Conservation (phyloP, 2,888 invertebrate genomes). For the Elegia similella region DNA sequence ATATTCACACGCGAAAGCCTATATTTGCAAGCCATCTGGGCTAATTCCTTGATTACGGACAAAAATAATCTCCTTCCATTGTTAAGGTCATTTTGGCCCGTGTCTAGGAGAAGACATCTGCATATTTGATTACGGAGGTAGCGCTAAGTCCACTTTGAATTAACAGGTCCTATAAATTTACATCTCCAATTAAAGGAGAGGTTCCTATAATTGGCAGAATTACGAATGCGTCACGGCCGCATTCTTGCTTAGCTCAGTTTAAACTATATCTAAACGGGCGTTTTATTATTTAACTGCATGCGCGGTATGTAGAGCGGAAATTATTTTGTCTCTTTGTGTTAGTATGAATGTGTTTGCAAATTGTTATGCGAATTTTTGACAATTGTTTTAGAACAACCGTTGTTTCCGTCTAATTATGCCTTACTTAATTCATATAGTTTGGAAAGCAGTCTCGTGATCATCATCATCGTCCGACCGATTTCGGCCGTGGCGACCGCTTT, state of each 20-base stretch:
- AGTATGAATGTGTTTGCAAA: slow-evolving; percentile 2
- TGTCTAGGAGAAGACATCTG: not conserved
- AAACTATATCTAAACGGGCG: not conserved
- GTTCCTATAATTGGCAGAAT: slow-evolving; percentile 68
- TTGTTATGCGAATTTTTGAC: slow-evolving; percentile 3
- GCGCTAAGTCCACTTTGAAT: not conserved
- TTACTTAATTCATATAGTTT: too few relatives aligned
- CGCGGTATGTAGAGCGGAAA: slow-evolving; percentile 12
- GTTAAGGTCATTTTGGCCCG: too few relatives aligned
- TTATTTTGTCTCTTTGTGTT: slow-evolving; percentile 5
- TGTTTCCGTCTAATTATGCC: not conserved
- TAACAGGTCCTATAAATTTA: slow-evolving; percentile 1
- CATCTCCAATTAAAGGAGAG: slow-evolving; percentile 49
- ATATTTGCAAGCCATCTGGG: too few relatives aligned
- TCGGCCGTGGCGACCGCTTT: too few relatives aligned
- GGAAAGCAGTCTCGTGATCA: too few relatives aligned
- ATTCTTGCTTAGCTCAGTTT: slow-evolving; percentile 45
- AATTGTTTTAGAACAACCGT: not conserved
- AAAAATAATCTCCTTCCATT: too few relatives aligned
- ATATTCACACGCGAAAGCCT: too few relatives aligned
- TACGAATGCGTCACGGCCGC: slow-evolving; percentile 57
- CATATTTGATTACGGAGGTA: not conserved
- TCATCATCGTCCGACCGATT: too few relatives aligned
- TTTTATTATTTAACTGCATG: slow-evolving; percentile 10
- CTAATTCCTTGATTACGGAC: too few relatives aligned